Evolutionary conservation across 2,113 vertebrate species (phyloP), one percentile per base, ranked within the genome.

Genomic region (Amazona guildingii): DNA sequence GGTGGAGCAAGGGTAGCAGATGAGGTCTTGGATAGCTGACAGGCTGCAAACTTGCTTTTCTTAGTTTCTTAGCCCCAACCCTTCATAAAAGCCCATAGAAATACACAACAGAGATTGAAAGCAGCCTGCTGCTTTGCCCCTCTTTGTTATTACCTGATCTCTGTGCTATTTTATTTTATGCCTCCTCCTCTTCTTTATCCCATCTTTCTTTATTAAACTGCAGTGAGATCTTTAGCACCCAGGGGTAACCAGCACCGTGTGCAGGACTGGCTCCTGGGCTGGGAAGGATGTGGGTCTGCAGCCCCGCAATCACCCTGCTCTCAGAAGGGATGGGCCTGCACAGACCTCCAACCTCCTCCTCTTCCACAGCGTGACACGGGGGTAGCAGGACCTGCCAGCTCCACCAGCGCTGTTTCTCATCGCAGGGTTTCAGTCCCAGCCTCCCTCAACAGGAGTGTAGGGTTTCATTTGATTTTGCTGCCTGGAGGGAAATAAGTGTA

Each of bases 401-500:
- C 82, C 57, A 1, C 31, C 8, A 17, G 24, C 15, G 0, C 35
- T 3, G 41, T 67, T 79, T 59, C 51, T 24, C 82, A 11, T 92
- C 0, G 0, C 82, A 54, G 75, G 29, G 55, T 63, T 91, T 86
- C 88, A 86, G 29, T 76, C 90, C 49, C 70, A 55, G 52, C 91
- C 49, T 88, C 82, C 39, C 10, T 48, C 90, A 48, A 13, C 25
- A 4, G 4, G 4, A 86, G 61, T 9, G 55, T 74, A 67, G 88
- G 72, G 28, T 90, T 93, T 70, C 41, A 39, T 44, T 93, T 94
- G 83, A 7, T 78, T 96, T 94, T 92, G 31, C 61, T 86, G 92
- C 92, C 95, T 57, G 80, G 74, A 82, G 83, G 81, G 41, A 95
- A 97, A 83, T 39, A 29, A n/a, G 72, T 86, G 83, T 91, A 88